A percentile compares a stretch with the other conserved stretches of the same genome.
Evolutionary conservation across 1,140 invertebrate genomes (phyloP).

Genomic region (Acromyrmex charruanus): DNA sequence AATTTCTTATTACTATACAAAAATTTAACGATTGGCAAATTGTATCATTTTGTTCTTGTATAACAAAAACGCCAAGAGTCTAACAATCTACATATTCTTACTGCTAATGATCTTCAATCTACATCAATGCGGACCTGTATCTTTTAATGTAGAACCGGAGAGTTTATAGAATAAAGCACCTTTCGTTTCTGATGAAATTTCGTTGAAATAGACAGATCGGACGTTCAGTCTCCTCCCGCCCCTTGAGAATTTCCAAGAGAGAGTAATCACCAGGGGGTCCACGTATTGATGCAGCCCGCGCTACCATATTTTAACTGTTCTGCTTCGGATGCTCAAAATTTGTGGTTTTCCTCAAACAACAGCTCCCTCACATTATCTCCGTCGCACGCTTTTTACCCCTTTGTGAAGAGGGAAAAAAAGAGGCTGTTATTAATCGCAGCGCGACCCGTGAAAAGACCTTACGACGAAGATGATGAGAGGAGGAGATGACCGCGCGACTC

Average conservation of each 20-base stretch:
- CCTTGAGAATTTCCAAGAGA: slow-evolving; percentile 75
- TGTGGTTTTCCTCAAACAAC: slow-evolving; percentile 72
- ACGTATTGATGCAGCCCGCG: not conserved
- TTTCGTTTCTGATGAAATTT: slow-evolving; percentile 17
- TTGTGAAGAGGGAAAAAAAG: slow-evolving; percentile 26
- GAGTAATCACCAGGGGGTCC: slow-evolving; percentile 78
- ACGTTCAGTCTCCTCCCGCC: slow-evolving; percentile 15
- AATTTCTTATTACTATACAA: not conserved
- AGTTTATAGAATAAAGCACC: slow-evolving; percentile 3
- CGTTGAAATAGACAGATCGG: slow-evolving; percentile 13
- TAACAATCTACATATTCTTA: not conserved
- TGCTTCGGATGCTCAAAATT: slow-evolving; percentile 50
- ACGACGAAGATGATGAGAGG: slow-evolving; percentile 28
- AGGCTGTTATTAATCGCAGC: slow-evolving; percentile 73
- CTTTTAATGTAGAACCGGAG: not conserved
- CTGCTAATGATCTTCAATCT: not conserved
- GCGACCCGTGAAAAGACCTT: slow-evolving; percentile 66
- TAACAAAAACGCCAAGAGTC: not conserved
- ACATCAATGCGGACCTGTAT: not conserved
- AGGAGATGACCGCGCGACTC: slow-evolving; percentile 35
- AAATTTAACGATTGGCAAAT: not conserved
- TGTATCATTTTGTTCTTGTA: not conserved
- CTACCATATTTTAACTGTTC: slow-evolving; percentile 33
- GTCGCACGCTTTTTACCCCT: slow-evolving; percentile 52
- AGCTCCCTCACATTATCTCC: slow-evolving; percentile 67